Evolutionary conservation across 2,797 vertebrate species (phyloP), one percentile per base, ranked within the genome.

Genomic region (Furcifer pardalis): DNA sequence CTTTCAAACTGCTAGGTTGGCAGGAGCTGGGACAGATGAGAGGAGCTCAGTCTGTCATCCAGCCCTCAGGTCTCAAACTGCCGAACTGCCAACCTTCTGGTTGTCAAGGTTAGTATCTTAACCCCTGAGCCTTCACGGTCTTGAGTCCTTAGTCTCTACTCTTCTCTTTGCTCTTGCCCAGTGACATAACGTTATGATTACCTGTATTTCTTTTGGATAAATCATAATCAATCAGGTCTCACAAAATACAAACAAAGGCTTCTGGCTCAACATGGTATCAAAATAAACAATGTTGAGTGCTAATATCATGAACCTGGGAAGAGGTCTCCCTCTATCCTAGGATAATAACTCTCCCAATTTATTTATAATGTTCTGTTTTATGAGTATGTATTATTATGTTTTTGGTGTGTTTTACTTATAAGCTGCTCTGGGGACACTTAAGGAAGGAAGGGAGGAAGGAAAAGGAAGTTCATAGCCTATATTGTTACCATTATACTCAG

Each of bases 161-260:
- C 66, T 91, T 90, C 71, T 44, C 19, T 85, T 71, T 63, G 82
- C 56, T 84, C 80, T 90, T 89, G 86, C n/a, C 10, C 56, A 37
- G 69, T n/a, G n/a, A n/a, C n/a, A n/a, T n/a, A n/a, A n/a, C n/a
- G n/a, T 8, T 63, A 27, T 63, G 15, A 17, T 66, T 66, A 5
- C 35, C 13, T 35, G 65, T 66, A 32, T 86, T n/a, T 32, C 68
- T 73, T 86, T 87, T 76, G 25, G 42, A 62, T 75, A 73, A 81
- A 88, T 87, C 49, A 44, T 81, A 89, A 63, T 27, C 80, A 74
- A 91, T 44, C 27, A 83, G 19, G 56, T 82, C 19, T 80, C 21
- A 44, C 52, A 79, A 84, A 90, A 86, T 80, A 62, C 0, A 40
- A 59, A 80, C 3, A 0, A 5, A 37, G 73, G 17, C 77, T 74